phyloP scores from a whole-genome alignment of 2,113 vertebrate genomes.

The Arizona elegans region DNA sequence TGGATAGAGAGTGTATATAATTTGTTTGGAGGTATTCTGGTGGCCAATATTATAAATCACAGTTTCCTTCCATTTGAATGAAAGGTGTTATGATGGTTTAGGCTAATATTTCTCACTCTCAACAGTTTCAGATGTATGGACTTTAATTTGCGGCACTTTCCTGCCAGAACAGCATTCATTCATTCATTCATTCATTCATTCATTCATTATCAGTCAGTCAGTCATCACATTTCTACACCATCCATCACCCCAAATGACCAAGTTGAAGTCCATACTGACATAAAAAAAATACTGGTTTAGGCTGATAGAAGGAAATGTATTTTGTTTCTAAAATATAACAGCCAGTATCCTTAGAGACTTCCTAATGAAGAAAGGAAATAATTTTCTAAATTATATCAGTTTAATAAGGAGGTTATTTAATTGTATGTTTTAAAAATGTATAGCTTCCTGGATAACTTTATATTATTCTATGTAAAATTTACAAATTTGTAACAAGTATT shows the following conservation, averaged over 20 bases:
- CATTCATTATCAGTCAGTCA: no score
- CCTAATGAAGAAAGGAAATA: not conserved
- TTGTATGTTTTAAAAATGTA: not conserved
- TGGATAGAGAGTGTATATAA: not conserved
- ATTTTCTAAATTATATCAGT: not conserved
- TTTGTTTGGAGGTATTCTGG: not conserved
- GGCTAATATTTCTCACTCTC: not conserved
- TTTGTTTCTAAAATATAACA: not conserved
- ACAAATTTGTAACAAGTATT: slow-evolving; percentile 2
- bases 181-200: no score
- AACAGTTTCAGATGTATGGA: not conserved
- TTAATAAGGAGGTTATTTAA: slow-evolving; percentile 12
- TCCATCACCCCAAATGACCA: no score
- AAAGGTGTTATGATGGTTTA: not conserved
- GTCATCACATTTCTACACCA: not conserved
- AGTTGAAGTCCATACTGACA: not conserved
- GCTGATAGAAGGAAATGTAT: not conserved
- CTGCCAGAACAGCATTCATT: not conserved
- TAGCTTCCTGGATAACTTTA: not conserved
- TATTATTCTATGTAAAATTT: not conserved
- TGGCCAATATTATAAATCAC: not conserved
- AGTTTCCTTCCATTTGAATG: not conserved
- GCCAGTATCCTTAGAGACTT: not conserved
- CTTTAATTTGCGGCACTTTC: not conserved
- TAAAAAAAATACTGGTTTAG: not conserved